Evolutionary conservation across 37 sponge, comb jelly and placozoan genomes (phyloP), one percentile per base, ranked within the genome.

Genomic region (Ephydatia muelleri): DNA sequence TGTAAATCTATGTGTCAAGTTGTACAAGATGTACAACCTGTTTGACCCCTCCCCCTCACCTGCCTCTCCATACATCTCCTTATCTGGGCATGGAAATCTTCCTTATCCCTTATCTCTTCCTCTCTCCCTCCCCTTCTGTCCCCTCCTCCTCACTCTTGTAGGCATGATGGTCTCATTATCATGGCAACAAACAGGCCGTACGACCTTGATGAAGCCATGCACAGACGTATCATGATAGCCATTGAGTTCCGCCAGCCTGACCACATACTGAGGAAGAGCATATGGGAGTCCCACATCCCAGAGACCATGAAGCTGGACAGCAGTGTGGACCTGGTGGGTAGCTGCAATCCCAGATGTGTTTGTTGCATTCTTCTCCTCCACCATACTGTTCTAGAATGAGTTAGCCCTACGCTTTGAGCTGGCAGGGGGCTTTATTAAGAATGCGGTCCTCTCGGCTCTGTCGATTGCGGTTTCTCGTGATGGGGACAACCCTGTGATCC

Each of bases 201-300:
- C 87, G 94, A 94, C 74, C 86, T 94, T 29, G 94, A 94, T 78
- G 94, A 94, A 67, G 94, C 94, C 27, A 94, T 94, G 94, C 94
- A 94, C 30, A 66, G 94, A 2, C 75, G 94, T 11, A 91, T 94
- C 26, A 94, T 91, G 90, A 79, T 94, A 67, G 91, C 94, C 28
- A 85, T 94, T 37, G 95, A 94, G 88, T 94, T 94, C 85, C 89
- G 84, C 28, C 89, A 94, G 65, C 95, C 95, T 48, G 95, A 94
- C 82, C 95, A 94, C 79, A 64, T 94, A 19, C 90, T 94, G 29
- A 65, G 95, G 26, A 94, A 87, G 77, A 75, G 85, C 67, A 94
- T 94, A 26, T 94, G 94, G 94, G 86, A 87, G 80, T 88, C 91
- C 12, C 94, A 94, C 76, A 85, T 94, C 23, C 94, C 94, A 5